Base-by-base conservation (phyloP, 2,888 invertebrate species). In the Pseudolycoriella hygida region DNA sequence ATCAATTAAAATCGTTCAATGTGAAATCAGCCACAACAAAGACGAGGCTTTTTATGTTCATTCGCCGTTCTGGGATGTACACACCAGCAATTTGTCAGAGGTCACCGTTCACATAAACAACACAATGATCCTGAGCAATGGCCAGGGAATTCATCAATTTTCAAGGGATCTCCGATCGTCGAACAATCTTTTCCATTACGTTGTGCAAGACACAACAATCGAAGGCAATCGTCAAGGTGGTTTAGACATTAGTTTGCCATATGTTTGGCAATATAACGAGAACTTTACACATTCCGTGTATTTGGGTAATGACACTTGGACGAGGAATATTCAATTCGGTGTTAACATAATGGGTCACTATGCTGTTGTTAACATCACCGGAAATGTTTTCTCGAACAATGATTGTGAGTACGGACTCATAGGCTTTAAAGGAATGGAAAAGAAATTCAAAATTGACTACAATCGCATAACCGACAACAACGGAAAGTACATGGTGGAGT, bases 121-220 rank as follows among this genome's bases (percentile, higher is more conserved):
- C 52, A 83, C 83, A 43, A 68, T 82, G 47, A 83, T 98, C 34
- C 77, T 77, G 1, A 84, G 88, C 55, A 98, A 98, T 60, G 84
- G 83, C 0, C 76, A 74, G 59, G 90, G 94, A 12, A 78, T 96
- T 50, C 74, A 77, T 46, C 94, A 96, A 54, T 83, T 87, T 55
- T 89, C 92, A 39, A 77, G 90, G 56, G 93, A 98, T 63, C 76
- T 97, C 54, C 77, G 93, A 53, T 85, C 90, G 50, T 93, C 96
- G 0, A 97, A 97, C 57, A 98, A 98, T 67, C 71, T 98, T 1
- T 98, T 93, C 69, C 92, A 96, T 60, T 98, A 97, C 74, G 72
- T 86, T 19, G 63, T 96, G 42, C 83, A 85, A 60, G 85, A 89
- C 56, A 85, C 85, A 48, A 77, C 82, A 0, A 76, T 98, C 49